A percentile compares a stretch with the other conserved stretches of the same genome.
phyloP scores from a whole-genome alignment of 2,797 vertebrate species.

The Glossophaga mutica region DNA sequence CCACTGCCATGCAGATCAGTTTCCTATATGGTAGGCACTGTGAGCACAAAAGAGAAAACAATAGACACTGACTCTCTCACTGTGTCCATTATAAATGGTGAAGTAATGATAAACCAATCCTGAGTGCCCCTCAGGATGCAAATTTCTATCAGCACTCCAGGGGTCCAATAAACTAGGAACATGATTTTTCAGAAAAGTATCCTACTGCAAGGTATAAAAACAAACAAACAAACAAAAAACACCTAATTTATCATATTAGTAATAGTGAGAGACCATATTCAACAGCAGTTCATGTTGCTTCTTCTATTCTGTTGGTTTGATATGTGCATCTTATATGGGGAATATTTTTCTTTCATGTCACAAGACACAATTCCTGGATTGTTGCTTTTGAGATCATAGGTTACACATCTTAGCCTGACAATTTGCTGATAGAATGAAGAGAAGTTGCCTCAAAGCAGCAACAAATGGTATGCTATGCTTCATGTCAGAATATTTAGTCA shows the following conservation, averaged over 20 bases:
- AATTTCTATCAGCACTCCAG: background rate
- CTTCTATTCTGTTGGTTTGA: background rate
- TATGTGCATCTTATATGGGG: background rate
- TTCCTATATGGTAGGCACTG: background rate
- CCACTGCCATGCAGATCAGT: too few relatives aligned
- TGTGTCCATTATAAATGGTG: background rate
- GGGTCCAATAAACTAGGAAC: background rate
- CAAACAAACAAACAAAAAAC: background rate
- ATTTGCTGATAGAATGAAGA: background rate
- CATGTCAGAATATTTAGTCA: constrained; percentile 26
- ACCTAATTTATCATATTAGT: background rate
- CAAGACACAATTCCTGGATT: background rate
- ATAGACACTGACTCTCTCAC: background rate
- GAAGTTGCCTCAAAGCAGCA: background rate
- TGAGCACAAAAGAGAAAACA: background rate
- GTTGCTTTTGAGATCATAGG: background rate
- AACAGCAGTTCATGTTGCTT: background rate
- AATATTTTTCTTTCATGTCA: background rate
- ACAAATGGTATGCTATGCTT: background rate
- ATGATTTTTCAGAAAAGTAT: constrained; percentile 1
- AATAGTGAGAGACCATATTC: background rate
- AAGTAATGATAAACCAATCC: background rate
- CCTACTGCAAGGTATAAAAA: background rate
- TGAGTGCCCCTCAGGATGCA: background rate
- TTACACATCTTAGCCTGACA: background rate